A percentile compares a stretch with the other conserved stretches of the same genome.
phyloP scores from a whole-genome alignment of 2,113 vertebrate genomes.

The Nyctibius bracteatus region DNA sequence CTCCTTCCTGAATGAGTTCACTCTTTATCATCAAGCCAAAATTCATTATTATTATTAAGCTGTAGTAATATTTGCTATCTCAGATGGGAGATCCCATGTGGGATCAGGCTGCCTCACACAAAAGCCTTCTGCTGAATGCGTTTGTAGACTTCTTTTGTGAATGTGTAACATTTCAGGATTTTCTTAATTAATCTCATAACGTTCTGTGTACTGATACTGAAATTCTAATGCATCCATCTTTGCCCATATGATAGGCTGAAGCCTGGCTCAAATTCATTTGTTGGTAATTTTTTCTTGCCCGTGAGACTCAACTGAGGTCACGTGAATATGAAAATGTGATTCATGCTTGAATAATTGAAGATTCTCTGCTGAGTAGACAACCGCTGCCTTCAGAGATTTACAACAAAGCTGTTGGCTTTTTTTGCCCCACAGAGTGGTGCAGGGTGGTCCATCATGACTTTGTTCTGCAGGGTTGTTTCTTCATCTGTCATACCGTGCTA shows the following conservation, averaged over 20 bases:
- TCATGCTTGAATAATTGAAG: background rate
- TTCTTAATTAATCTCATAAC: slow-evolving; percentile 14
- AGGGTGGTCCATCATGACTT: background rate
- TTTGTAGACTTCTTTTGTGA: background rate
- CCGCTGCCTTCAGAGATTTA: background rate
- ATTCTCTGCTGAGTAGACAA: background rate
- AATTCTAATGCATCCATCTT: background rate
- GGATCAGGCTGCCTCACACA: background rate
- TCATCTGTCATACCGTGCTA: background rate
- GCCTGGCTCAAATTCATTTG: slow-evolving; percentile 5
- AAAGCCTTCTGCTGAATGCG: background rate
- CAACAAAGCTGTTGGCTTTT: background rate
- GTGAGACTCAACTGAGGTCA: background rate
- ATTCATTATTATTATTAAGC: background rate
- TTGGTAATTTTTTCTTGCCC: background rate
- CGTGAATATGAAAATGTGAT: background rate
- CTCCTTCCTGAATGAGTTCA: background rate
- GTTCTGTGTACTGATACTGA: background rate
- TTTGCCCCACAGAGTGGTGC: background rate
- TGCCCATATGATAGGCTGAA: background rate
- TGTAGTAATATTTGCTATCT: slow-evolving; percentile 9
- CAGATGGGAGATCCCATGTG: background rate
- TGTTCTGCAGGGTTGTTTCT: background rate
- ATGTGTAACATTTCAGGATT: background rate
- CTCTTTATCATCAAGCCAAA: background rate